Evolutionary conservation across 2,888 invertebrate genomes (phyloP), one percentile per base, ranked within the genome.

Genomic region (Caradrina kadenii): DNA sequence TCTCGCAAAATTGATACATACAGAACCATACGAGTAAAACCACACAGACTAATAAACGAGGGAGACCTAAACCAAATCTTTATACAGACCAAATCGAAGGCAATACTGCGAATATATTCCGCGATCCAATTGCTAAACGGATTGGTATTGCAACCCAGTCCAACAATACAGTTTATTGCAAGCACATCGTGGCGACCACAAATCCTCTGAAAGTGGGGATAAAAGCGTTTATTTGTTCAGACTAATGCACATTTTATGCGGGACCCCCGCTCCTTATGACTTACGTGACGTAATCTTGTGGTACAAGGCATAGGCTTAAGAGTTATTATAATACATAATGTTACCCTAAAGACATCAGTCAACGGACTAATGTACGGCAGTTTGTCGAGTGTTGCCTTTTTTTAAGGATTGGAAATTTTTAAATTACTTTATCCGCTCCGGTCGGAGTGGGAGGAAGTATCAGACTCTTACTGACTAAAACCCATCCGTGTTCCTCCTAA

Each of bases 191-290:
- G 86, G 84, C 84, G 84, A 88, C 90, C 92, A 88, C 93, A 93
- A 93, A 93, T 93, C 92, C 92, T 87, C 89, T 82, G 87, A 88
- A 90, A 89, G 90, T 89, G 86, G 87, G 92, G 92, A 91, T 93
- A 92, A 93, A 92, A 93, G 93, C 93, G 92, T 94, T 94, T 93
- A 94, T 94, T 94, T 93, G 94, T 94, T 93, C 93, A 92, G 92
- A 93, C 94, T 93, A 93, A 94, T 94, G 94, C 92, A 94, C 93
- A 94, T 94, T 94, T 93, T 94, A 94, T 94, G 92, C 94, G 94
- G 92, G 89, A 86, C 87, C 90, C 73, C 88, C 89, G 89, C 89
- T 92, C 88, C 92, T 93, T 92, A 93, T 93, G 93, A 93, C 93
- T 93, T 93, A 93, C 93, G 92, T 93, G 93, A 93, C 91, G 92